These are phyloP conservation scores for Eriosoma lanigerum DNA, from an alignment of 1,140 invertebrate species.

Conservation along the genomic window DNA sequence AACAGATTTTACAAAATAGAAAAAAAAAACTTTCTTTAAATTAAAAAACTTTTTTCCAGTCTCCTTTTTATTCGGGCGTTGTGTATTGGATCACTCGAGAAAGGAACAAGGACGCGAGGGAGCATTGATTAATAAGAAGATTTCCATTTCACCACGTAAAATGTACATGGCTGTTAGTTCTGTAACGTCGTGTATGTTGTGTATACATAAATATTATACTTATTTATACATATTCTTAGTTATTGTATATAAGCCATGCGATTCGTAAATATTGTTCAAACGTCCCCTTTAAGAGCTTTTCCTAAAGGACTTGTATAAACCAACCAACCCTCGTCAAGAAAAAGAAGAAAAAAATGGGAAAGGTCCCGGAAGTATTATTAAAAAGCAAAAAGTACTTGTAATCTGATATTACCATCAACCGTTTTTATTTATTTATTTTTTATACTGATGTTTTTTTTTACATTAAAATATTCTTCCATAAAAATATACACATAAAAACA, in stretches of 20 bases:
- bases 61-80: conserved; percentile 7
- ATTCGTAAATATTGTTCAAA: conserved; percentile 30
- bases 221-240: not conserved
- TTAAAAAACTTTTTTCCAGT: conserved; percentile 45
- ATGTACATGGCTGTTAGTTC: not conserved
- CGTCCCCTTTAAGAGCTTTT: conserved; percentile 38
- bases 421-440: conserved; percentile 33
- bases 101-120: not conserved
- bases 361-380: conserved; percentile 51
- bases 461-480: not conserved
- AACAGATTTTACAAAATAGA: conserved; percentile 39
- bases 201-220: not conserved
- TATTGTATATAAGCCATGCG: conserved; percentile 26
- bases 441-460: conserved; percentile 37
- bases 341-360: conserved; percentile 16
- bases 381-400: conserved; percentile 46
- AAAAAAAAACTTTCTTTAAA: conserved; percentile 48
- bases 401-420: conserved; percentile 43
- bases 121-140: conserved; percentile 40
- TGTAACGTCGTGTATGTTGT: conserved; percentile 20
- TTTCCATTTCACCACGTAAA: conserved; percentile 26
- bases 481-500: not conserved
- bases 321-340: conserved; percentile 24
- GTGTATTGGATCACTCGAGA: not conserved
- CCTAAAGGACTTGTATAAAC: conserved; percentile 33